Percentiles rank a stretch among this genome's conserved stretches.
Conservation (phyloP, 2,888 invertebrate genomes). For the Rhimphoctona megacephalus region DNA sequence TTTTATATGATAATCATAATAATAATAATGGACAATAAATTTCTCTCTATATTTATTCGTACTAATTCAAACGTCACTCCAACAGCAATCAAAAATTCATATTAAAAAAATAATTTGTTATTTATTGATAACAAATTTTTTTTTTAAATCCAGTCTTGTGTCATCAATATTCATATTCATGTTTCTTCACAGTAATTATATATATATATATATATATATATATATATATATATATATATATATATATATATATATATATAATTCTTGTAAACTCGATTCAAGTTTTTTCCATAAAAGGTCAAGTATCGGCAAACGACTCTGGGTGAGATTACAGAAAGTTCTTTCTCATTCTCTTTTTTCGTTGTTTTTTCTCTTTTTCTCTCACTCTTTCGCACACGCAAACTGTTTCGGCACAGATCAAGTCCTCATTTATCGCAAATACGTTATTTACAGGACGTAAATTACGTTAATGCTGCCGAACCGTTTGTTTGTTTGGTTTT, state of each 20-base stretch:
- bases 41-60: not conserved
- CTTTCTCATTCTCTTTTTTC: slow-evolving; percentile 2
- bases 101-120: not conserved
- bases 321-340: slow-evolving; percentile 41
- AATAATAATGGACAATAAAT: not conserved
- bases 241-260: not conserved
- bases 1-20: not conserved
- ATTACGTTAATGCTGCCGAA: slow-evolving; percentile 31
- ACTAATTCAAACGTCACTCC: not conserved
- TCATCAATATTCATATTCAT: not conserved
- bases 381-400: not conserved
- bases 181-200: not conserved
- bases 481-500: slow-evolving; percentile 23
- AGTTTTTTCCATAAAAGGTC: slow-evolving; percentile 62
- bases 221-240: not conserved
- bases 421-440: slow-evolving; percentile 35
- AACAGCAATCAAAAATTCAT: not conserved
- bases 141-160: not conserved
- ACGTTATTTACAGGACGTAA: not conserved
- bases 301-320: slow-evolving; percentile 39
- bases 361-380: not conserved
- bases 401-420: not conserved
- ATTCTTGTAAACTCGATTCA: slow-evolving; percentile 29
- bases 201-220: not conserved
- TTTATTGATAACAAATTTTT: not conserved